These are phyloP conservation scores for Diorhabda sublineata DNA, from an alignment of 1,140 invertebrate genomes.

Conservation along the genomic window DNA sequence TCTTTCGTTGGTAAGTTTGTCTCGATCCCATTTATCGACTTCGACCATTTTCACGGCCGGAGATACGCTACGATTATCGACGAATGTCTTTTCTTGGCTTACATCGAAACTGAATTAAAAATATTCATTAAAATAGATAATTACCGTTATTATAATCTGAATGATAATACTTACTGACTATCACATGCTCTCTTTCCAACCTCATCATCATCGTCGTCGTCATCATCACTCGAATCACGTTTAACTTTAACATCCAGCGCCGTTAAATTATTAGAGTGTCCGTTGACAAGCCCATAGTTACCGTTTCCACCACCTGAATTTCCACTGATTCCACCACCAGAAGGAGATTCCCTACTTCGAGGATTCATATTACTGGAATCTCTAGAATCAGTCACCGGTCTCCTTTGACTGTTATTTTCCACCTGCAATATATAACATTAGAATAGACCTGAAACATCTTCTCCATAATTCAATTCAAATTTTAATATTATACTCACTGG, in stretches of 20 bases:
- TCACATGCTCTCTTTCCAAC: constrained; percentile 34
- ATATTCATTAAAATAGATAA: neutral
- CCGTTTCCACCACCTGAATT: constrained; percentile 23
- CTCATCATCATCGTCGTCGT: constrained; percentile 30
- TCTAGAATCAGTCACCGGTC: constrained; percentile 43
- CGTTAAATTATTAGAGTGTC: constrained; percentile 14
- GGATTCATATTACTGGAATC: constrained; percentile 47
- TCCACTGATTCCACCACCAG: constrained; percentile 22
- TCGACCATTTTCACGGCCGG: constrained; percentile 19
- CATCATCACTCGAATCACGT: constrained; percentile 42
- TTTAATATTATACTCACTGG: neutral
- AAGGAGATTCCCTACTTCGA: constrained; percentile 43
- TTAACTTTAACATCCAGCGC: constrained; percentile 30
- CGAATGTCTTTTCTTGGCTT: constrained; percentile 29
- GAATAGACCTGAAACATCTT: neutral
- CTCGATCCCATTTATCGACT: neutral
- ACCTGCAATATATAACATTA: constrained; percentile 22
- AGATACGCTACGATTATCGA: constrained; percentile 17
- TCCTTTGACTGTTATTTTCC: constrained; percentile 41
- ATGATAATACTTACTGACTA: constrained; percentile 21
- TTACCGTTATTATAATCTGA: neutral
- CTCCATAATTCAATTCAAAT: neutral
- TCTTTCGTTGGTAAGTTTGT: constrained; percentile 4
- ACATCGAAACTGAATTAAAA: constrained; percentile 26
- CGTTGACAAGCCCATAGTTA: constrained; percentile 31